Percentiles rank a stretch among this genome's conserved stretches.
Evolutionary conservation across 2,113 vertebrate genomes (phyloP).

Genomic region (Thinocorus orbignyianus): DNA sequence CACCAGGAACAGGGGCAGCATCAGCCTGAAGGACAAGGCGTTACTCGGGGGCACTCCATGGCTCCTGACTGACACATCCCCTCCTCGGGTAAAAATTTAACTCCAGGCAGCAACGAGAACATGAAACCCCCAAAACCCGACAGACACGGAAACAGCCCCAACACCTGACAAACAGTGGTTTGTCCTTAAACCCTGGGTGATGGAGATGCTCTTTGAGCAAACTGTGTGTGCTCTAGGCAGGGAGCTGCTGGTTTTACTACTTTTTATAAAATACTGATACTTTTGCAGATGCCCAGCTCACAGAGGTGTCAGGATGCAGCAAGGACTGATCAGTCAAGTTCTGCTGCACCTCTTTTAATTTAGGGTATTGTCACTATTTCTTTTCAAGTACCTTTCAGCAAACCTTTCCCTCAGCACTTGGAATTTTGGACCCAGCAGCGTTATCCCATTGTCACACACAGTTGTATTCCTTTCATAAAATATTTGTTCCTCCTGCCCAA

Average conservation of each 20-base stretch:
- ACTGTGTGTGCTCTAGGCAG: neutral
- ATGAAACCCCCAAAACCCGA: neutral
- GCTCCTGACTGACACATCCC: too few relatives aligned
- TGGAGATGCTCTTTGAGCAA: neutral
- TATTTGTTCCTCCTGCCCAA: neutral
- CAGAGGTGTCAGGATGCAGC: neutral
- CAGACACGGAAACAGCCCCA: neutral
- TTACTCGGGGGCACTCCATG: fast-evolving
- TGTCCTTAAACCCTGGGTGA: neutral
- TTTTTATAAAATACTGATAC: neutral
- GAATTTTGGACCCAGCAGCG: neutral
- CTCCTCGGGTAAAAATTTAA: neutral
- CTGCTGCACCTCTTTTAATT: neutral
- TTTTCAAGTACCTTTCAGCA: neutral
- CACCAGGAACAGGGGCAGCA: neutral
- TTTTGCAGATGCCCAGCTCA: neutral
- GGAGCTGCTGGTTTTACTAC: neutral
- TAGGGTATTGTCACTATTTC: fast-evolving
- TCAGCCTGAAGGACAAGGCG: neutral
- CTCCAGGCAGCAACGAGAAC: neutral
- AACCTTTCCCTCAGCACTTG: neutral
- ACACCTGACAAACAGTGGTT: neutral
- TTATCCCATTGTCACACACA: fast-evolving
- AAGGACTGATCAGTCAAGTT: neutral
- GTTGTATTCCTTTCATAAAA: neutral